Percentiles rank a stretch among this genome's conserved stretches.
These are phyloP conservation scores for Rhodeus uyekii DNA, from an alignment of 2,797 vertebrate genomes.

Conservation along the genomic window DNA sequence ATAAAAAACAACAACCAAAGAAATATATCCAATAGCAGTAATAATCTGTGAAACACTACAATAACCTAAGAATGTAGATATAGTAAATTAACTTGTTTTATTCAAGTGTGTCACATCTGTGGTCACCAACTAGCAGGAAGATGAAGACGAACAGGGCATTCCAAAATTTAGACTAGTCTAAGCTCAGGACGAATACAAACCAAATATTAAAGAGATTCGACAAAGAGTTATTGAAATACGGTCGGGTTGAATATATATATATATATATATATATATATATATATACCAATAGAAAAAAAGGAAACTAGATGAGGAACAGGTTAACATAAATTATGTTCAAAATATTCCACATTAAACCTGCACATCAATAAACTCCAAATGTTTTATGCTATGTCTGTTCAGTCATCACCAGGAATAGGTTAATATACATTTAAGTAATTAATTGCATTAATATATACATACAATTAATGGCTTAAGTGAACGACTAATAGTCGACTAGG, in stretches of 20 bases:
- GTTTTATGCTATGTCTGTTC: no score
- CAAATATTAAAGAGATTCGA: background rate
- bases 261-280: no score
- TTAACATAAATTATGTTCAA: no score
- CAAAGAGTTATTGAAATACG: background rate
- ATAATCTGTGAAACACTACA: background rate
- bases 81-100: background rate
- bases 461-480: no score
- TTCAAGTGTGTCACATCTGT: background rate
- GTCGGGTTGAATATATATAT: background rate
- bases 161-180: background rate
- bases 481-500: no score
- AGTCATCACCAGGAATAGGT: no score
- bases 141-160: background rate
- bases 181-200: background rate
- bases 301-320: no score
- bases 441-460: no score
- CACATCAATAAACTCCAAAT: no score
- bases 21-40: background rate
- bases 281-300: no score
- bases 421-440: no score
- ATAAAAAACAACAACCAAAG: background rate
- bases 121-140: background rate
- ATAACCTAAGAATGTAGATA: background rate
- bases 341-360: no score